Evolutionary conservation across 2,888 invertebrate genomes (phyloP).

Genomic region (Fragum whitleyi): DNA sequence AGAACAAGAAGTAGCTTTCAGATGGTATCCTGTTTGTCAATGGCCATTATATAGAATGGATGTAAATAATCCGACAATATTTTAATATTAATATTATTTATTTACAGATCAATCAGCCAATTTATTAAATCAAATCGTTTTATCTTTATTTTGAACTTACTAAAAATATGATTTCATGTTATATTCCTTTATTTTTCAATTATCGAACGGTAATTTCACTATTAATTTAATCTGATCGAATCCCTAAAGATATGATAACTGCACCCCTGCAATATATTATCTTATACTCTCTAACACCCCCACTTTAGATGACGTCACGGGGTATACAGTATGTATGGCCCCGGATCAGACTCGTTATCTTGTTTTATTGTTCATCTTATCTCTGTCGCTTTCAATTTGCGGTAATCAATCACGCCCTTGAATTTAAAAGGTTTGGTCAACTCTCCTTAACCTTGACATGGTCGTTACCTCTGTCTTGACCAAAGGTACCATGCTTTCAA

Average conservation of each 20-base stretch:
- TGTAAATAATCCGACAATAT: no score
- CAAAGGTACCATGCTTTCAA: no score
- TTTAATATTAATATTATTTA: no score
- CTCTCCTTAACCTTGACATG: no score
- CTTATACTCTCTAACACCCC: background rate
- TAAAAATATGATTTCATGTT: background rate
- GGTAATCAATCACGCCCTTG: background rate
- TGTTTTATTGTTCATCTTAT: slow-evolving; percentile 4
- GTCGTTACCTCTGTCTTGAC: no score
- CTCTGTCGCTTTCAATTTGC: background rate
- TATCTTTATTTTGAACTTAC: background rate
- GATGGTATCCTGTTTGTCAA: no score
- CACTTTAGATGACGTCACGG: background rate
- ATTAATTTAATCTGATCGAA: background rate
- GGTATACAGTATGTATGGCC: background rate
- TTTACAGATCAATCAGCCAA: no score
- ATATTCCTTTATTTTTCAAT: background rate
- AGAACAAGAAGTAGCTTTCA: no score
- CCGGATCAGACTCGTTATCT: slow-evolving; percentile 1
- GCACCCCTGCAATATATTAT: background rate
- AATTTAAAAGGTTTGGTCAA: no score
- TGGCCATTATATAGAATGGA: no score
- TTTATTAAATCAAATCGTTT: no score
- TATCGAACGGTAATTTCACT: no score
- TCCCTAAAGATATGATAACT: background rate